Conservation (phyloP, 2,113 vertebrate genomes). For the Chaetura pelagica region DNA sequence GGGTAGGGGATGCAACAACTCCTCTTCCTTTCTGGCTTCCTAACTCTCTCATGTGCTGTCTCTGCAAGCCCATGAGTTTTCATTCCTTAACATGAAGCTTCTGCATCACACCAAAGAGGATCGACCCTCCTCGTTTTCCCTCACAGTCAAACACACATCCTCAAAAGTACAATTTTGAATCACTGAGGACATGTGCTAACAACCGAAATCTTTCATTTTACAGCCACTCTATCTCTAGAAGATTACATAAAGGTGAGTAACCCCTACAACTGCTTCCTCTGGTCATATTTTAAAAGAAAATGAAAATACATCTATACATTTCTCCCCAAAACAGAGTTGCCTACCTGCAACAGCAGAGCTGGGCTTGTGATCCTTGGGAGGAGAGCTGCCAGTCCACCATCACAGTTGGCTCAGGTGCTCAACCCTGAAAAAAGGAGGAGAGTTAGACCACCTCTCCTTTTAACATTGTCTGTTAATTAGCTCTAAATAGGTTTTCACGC, state of each 20-base stretch:
- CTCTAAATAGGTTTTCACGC: not conserved
- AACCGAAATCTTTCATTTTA: not conserved
- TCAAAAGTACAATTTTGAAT: not conserved
- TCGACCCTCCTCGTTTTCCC: not conserved
- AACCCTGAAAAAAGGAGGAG: accelerated
- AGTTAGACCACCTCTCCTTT: not conserved
- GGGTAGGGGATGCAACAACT: not conserved
- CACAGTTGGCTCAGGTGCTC: not conserved
- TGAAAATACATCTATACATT: not conserved
- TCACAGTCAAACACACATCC: not conserved
- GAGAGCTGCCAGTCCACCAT: not conserved
- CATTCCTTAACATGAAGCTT: not conserved
- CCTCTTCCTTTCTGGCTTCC: not conserved
- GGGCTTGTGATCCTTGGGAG: not conserved
- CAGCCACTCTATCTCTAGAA: not conserved
- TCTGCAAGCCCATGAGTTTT: not conserved
- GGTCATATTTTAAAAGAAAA: not conserved
- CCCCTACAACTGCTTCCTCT: not conserved
- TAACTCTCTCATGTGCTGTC: not conserved
- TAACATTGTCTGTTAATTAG: not conserved
- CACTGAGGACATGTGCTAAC: not conserved
- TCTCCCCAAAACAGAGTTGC: not conserved
- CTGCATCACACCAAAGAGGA: not conserved
- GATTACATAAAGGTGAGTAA: not conserved
- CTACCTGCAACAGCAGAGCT: not conserved